Conservation (phyloP, 2,113 vertebrate species). For the Nothocercus julius region DNA sequence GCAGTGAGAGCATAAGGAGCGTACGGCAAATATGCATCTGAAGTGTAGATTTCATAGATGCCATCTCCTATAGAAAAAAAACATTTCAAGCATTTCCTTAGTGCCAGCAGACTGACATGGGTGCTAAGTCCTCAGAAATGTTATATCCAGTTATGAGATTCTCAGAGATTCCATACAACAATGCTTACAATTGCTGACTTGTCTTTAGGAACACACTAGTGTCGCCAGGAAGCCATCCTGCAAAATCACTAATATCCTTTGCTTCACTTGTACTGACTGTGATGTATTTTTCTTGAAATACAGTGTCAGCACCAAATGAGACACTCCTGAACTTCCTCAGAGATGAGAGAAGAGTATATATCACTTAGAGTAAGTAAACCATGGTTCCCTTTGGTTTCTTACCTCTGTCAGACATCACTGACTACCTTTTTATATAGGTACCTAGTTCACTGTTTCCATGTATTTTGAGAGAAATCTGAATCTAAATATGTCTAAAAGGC, state of each 20-base stretch:
- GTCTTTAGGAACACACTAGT: background rate
- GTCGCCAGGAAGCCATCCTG: background rate
- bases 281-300: background rate
- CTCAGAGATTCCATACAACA: background rate
- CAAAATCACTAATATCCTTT: background rate
- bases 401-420: background rate
- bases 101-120: background rate
- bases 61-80: background rate
- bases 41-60: background rate
- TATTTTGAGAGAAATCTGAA: background rate
- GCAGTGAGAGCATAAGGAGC: background rate
- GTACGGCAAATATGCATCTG: background rate
- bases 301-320: background rate
- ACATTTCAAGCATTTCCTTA: background rate
- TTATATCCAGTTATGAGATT: background rate
- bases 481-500: conserved; percentile 12
- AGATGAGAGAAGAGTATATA: background rate
- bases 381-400: background rate
- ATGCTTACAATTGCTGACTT: background rate
- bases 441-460: background rate
- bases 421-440: background rate
- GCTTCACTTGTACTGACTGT: background rate
- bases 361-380: conserved; percentile 10
- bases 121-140: background rate
- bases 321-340: background rate